Percentiles rank a stretch among this genome's conserved stretches.
Evolutionary conservation across 2,888 invertebrate species (phyloP).

Genomic region (Noctua janthe): DNA sequence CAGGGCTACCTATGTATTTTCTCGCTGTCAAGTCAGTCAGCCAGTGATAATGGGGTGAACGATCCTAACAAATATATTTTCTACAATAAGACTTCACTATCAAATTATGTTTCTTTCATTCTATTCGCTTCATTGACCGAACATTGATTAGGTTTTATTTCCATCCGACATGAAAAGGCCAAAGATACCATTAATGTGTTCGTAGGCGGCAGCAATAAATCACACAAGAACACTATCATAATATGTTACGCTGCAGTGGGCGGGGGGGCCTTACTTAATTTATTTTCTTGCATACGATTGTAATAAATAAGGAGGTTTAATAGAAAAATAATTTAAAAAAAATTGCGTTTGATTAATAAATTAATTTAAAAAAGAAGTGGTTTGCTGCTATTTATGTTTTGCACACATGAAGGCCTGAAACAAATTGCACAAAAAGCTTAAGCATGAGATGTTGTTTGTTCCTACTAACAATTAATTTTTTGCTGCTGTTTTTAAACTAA

Average conservation of each 20-base stretch:
- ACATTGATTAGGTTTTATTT: conserved; percentile 52
- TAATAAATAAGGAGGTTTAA: not conserved
- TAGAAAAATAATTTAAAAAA: not conserved
- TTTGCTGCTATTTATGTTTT: not conserved
- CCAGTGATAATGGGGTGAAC: not conserved
- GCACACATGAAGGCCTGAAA: not conserved
- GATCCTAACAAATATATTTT: not conserved
- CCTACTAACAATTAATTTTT: conserved; percentile 36
- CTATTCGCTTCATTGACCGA: conserved; percentile 32
- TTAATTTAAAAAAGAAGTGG: not conserved
- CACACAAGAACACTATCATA: conserved; percentile 25
- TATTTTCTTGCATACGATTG: conserved; percentile 11
- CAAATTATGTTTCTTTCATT: not conserved
- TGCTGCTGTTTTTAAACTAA: conserved; percentile 1
- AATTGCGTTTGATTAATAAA: not conserved
- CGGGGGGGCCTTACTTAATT: conserved; percentile 29
- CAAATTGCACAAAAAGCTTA: conserved; percentile 40
- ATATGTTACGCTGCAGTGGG: conserved; percentile 47
- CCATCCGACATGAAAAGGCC: conserved; percentile 41
- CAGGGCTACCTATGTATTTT: not conserved
- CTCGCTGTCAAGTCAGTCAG: not conserved
- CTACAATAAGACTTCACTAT: not conserved
- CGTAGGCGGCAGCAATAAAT: conserved; percentile 60
- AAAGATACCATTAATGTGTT: conserved; percentile 49
- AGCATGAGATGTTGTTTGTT: conserved; percentile 45